Conservation (phyloP, 1,140 invertebrate species). For the Kradibia gibbosae region DNA sequence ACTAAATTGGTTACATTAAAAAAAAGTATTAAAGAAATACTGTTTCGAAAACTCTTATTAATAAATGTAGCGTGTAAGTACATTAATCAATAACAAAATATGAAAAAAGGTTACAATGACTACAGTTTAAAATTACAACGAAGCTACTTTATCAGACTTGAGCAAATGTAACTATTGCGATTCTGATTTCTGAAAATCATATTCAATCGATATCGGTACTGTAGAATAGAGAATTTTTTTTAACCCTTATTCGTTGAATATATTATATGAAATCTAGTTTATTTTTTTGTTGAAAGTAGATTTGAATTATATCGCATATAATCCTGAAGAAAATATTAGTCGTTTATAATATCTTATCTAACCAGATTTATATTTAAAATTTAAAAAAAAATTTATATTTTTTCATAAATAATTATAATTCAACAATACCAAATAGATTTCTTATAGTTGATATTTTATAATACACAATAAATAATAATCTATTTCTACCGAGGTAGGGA, state of each 20-base stretch:
- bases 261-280: background rate
- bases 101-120: background rate
- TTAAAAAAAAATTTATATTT: background rate
- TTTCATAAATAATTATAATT: background rate
- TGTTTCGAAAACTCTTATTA: background rate
- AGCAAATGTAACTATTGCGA: background rate
- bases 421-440: background rate
- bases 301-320: background rate
- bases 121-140: background rate
- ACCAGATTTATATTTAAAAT: background rate
- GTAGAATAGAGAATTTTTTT: background rate
- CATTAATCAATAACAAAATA: background rate
- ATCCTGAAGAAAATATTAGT: background rate
- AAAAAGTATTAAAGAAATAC: background rate
- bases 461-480: no score
- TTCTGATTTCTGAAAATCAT: background rate
- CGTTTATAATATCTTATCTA: background rate
- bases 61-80: background rate
- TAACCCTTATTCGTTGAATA: background rate
- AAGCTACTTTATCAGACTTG: background rate
- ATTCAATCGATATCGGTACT: background rate
- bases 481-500: no score
- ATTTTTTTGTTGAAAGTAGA: background rate
- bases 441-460: no score
- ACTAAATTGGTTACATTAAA: background rate